Evolutionary conservation across 2,797 vertebrate species (phyloP).

Genomic region (Lepilemur septentrionalis): DNA sequence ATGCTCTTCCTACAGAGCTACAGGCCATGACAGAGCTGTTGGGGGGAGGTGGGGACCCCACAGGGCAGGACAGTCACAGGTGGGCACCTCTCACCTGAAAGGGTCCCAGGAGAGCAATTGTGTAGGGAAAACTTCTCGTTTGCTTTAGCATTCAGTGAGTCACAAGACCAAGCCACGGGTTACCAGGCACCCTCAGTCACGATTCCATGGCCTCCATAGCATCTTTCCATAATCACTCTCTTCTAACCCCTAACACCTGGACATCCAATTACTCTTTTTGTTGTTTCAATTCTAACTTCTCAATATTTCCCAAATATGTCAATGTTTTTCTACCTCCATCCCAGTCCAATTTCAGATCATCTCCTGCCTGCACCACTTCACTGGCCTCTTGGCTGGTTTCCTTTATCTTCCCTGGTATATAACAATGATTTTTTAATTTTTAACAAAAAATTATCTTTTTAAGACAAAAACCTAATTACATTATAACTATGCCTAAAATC

Average conservation of each 20-base stretch:
- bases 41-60: no score
- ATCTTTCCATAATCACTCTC: not conserved
- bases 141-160: not conserved
- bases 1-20: not conserved
- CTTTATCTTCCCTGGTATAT: not conserved
- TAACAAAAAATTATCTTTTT: not conserved
- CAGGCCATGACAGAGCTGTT: not conserved
- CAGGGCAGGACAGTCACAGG: not conserved
- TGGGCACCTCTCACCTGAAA: not conserved
- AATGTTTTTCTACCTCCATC: not conserved
- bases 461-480: not conserved
- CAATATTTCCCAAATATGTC: not conserved
- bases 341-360: not conserved
- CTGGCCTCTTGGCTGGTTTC: not conserved
- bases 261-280: not conserved
- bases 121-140: not conserved
- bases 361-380: not conserved
- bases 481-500: not conserved
- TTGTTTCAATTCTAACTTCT: constrained; percentile 5
- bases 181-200: not conserved
- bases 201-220: not conserved
- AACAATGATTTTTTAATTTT: not conserved
- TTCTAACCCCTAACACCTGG: not conserved
- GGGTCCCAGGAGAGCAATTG: not conserved
- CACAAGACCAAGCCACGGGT: not conserved